Evolutionary conservation across 2,797 vertebrate species (phyloP), one percentile per base, ranked within the genome.

Genomic region (Danio aesculapii): DNA sequence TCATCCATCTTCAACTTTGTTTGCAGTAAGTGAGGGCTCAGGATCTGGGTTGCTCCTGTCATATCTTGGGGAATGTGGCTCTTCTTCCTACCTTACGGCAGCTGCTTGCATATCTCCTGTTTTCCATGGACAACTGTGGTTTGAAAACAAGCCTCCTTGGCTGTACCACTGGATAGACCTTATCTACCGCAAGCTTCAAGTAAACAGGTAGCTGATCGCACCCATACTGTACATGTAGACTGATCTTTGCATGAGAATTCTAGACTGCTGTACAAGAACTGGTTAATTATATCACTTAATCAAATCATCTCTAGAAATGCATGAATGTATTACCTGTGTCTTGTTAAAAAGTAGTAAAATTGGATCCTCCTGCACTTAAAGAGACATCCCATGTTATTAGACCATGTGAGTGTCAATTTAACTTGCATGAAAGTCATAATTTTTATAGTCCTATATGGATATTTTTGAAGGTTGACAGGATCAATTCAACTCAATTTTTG

Each of bases 51-150:
- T 95, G 68, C 92, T 98, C 75, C 94, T 97, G 5, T 95, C 96
- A 80, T 97, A 96, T 90, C 87, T 97, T 82, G 97, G 96, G 0
- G 96, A 97, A 85, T 92, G 92, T 3, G 97, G 97, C 50, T 98
- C 95, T 2, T 95, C 96, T 57, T 95, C 95, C 47, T 83, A 89
- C 86, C 82, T 97, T 80, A 92, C 90, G 0, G 96, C 95, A 0
- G 95, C 95, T 0, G 95, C 95, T 85, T 96, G 96, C 90, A 90
- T 98, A 87, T 97, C 96, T 6, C 96, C 96, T 0, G 88, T 97
- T 19, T 93, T 98, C 77, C 90, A 94, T 4, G 95, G 91, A 71
- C 94, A 92, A 21, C 89, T 93, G 80, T 98, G 96, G 96, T 95
- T 97, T 62, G 95, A 97, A 68, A 89, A 86, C 0, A 86, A 91